Percentiles rank a stretch among this genome's conserved stretches.
Conservation (phyloP, 2,113 vertebrate genomes). For the Lepus americanus region DNA sequence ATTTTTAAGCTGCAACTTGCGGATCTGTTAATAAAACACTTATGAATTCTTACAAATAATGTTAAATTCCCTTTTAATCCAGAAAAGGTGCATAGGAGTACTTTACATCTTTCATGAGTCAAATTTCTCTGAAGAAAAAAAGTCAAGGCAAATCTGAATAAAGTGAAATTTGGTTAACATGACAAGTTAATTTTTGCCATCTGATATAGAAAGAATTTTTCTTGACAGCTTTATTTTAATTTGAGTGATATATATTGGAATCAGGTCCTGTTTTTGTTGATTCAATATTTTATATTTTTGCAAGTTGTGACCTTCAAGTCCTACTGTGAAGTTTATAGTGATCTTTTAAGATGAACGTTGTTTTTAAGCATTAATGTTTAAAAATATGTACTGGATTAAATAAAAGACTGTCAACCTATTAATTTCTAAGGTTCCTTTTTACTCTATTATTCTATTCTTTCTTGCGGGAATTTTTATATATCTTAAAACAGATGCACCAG, state of each 20-base stretch:
- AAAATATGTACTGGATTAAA: conserved; percentile 47
- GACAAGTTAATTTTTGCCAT: conserved; percentile 42
- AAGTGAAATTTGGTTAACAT: conserved; percentile 62
- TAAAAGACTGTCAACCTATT: conserved; percentile 11
- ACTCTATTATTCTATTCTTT: conserved; percentile 33
- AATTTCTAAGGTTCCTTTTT: conserved; percentile 66
- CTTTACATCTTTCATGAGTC: background rate
- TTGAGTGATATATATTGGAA: conserved; percentile 43
- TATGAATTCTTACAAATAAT: conserved; percentile 43
- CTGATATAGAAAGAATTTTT: background rate
- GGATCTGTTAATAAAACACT: conserved; percentile 26
- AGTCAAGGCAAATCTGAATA: conserved; percentile 12
- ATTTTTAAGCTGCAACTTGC: conserved; percentile 36
- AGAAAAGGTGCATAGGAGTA: conserved; percentile 15
- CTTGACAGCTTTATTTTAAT: conserved; percentile 49
- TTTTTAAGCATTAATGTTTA: conserved; percentile 62
- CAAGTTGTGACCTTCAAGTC: background rate
- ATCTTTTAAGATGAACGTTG: conserved; percentile 64
- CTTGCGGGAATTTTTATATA: conserved; percentile 75
- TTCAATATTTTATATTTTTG: conserved; percentile 60
- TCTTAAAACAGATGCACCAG: conserved; percentile 85
- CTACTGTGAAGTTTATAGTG: conserved; percentile 43
- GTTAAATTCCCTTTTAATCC: conserved; percentile 53
- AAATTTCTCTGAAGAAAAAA: conserved; percentile 55
- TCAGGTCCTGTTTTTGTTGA: conserved; percentile 42